These are phyloP conservation scores for Nothobranchius kuhntae DNA, from an alignment of 2,113 vertebrate species.

Conservation along the genomic window DNA sequence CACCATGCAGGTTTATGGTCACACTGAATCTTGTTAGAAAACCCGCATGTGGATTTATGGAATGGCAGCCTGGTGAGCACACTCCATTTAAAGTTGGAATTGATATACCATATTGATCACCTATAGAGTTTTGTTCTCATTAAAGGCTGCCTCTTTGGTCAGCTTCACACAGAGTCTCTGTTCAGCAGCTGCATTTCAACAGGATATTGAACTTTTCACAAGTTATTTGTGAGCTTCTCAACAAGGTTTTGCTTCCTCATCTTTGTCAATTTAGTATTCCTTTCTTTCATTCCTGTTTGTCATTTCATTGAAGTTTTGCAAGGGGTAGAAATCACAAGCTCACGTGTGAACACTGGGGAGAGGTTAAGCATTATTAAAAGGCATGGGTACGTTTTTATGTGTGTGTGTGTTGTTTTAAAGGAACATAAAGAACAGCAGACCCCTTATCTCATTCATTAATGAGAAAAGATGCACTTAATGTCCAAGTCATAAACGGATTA, in stretches of 20 bases:
- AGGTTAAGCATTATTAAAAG: slow-evolving; percentile 21
- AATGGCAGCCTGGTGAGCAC: slow-evolving; percentile 47
- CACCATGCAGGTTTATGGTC: slow-evolving; percentile 25
- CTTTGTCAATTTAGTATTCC: slow-evolving; percentile 50
- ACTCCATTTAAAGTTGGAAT: slow-evolving; percentile 68
- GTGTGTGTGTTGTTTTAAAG: slow-evolving; percentile 9
- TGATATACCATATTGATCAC: slow-evolving; percentile 70
- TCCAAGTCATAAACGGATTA: neutral
- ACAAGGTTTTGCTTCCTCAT: slow-evolving; percentile 39
- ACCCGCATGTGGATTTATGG: slow-evolving; percentile 34
- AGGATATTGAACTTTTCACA: slow-evolving; percentile 40
- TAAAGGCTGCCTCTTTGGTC: slow-evolving; percentile 64
- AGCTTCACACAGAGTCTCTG: slow-evolving; percentile 50
- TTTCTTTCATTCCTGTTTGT: slow-evolving; percentile 34
- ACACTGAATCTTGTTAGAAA: slow-evolving; percentile 30
- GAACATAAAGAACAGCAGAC: neutral
- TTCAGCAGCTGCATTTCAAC: slow-evolving; percentile 49
- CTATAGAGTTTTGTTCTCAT: slow-evolving; percentile 67
- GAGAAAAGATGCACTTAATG: neutral
- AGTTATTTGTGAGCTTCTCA: slow-evolving; percentile 43
- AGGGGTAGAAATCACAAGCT: slow-evolving; percentile 16
- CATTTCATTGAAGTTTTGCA: slow-evolving; percentile 23
- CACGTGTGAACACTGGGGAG: slow-evolving; percentile 14
- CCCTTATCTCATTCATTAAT: neutral
- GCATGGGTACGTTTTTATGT: slow-evolving; percentile 14